These are phyloP conservation scores for Sus scrofa DNA, from an alignment of 2,113 vertebrate genomes.

Conservation along the genomic window DNA sequence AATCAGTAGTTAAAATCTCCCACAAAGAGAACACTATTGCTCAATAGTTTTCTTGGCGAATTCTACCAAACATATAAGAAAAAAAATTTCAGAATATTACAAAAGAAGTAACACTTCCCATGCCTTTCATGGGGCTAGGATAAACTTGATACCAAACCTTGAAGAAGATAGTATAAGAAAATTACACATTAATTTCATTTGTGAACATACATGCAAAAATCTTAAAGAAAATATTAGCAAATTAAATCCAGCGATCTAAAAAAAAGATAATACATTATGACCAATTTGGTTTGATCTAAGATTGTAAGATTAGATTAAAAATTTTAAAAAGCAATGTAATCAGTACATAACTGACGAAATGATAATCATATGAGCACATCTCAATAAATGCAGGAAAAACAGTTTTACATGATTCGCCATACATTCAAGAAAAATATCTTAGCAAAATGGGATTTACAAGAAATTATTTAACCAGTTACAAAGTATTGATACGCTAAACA, in stretches of 20 bases:
- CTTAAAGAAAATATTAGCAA: background rate
- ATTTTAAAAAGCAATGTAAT: background rate
- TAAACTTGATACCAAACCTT: background rate
- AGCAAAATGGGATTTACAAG: background rate
- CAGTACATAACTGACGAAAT: background rate
- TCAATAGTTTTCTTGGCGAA: background rate
- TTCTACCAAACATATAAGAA: background rate
- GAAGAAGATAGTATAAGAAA: background rate
- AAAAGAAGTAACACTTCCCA: background rate
- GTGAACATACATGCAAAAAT: background rate
- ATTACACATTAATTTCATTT: background rate
- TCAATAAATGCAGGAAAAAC: background rate
- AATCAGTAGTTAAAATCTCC: background rate
- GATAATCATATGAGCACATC: background rate
- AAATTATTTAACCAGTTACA: background rate
- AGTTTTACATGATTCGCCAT: background rate
- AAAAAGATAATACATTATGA: background rate
- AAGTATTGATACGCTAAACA: background rate
- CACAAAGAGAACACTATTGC: background rate
- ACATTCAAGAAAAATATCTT: background rate
- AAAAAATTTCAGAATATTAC: background rate
- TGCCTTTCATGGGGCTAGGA: background rate
- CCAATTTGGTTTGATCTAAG: background rate
- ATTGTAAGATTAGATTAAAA: slow-evolving; percentile 31
- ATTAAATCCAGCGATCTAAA: background rate